Conservation (phyloP, 2,113 vertebrate species). For the Psittacus erithacus region DNA sequence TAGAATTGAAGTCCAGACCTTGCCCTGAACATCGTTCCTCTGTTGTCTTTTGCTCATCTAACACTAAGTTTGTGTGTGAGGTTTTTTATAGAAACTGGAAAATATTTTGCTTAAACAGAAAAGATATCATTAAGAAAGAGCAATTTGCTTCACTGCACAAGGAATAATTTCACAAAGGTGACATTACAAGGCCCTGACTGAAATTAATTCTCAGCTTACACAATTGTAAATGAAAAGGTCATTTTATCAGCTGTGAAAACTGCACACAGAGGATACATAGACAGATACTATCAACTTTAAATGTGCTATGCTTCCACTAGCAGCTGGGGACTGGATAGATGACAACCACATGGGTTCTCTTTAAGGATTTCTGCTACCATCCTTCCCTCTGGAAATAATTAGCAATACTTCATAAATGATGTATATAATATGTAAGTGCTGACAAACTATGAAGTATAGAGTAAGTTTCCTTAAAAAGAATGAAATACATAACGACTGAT, state of each 20-base stretch:
- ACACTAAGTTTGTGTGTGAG: not conserved
- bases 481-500: slow-evolving; percentile 9
- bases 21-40: not conserved
- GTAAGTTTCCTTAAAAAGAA: not conserved
- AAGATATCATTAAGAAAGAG: not conserved
- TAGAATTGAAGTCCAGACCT: not conserved
- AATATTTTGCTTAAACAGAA: not conserved
- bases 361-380: not conserved
- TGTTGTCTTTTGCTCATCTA: not conserved
- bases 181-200: not conserved
- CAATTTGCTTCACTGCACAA: not conserved
- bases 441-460: not conserved
- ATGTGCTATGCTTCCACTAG: not conserved
- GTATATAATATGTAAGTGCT: not conserved
- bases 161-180: not conserved
- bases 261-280: not conserved
- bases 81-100: not conserved
- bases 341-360: not conserved
- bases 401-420: not conserved
- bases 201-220: not conserved
- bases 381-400: slow-evolving; percentile 22
- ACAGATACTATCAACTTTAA: not conserved
- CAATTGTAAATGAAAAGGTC: not conserved
- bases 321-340: not conserved
- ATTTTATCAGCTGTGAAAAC: slow-evolving; percentile 14